A percentile compares a stretch with the other conserved stretches of the same genome.
phyloP scores from a whole-genome alignment of 2,888 invertebrate species.

The Noctua comes region DNA sequence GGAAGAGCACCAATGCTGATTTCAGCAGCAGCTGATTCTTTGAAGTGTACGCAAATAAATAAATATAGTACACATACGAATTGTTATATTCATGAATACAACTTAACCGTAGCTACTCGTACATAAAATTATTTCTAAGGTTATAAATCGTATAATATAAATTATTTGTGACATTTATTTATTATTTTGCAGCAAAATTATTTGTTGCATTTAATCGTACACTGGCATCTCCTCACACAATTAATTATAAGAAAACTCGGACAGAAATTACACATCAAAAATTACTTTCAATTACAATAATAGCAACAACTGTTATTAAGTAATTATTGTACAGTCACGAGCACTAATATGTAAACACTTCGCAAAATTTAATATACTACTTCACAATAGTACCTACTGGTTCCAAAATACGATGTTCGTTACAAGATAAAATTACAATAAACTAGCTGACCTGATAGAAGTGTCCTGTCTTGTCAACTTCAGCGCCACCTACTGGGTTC shows the following conservation, averaged over 20 bases:
- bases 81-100: not conserved
- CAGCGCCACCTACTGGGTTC: not conserved
- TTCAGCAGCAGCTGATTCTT: not conserved
- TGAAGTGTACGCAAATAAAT: conserved; percentile 4
- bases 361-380: too few species aligned
- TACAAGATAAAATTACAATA: not conserved
- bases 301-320: conserved; percentile 27
- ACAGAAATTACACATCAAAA: conserved; percentile 34
- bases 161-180: conserved; percentile 5
- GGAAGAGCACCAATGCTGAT: not conserved
- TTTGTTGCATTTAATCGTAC: conserved; percentile 22
- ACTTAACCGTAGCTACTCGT: not conserved
- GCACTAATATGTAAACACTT: not conserved
- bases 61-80: not conserved
- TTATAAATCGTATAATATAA: not conserved
- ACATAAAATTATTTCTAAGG: not conserved
- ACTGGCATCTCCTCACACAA: not conserved
- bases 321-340: conserved; percentile 50
- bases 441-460: not conserved
- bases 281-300: conserved; percentile 23
- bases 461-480: not conserved
- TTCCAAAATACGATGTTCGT: not conserved
- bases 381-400: not conserved
- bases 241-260: not conserved
- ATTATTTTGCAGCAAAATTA: not conserved